Conservation (phyloP, 2,797 vertebrate species). For the Onychomys arenicola region DNA sequence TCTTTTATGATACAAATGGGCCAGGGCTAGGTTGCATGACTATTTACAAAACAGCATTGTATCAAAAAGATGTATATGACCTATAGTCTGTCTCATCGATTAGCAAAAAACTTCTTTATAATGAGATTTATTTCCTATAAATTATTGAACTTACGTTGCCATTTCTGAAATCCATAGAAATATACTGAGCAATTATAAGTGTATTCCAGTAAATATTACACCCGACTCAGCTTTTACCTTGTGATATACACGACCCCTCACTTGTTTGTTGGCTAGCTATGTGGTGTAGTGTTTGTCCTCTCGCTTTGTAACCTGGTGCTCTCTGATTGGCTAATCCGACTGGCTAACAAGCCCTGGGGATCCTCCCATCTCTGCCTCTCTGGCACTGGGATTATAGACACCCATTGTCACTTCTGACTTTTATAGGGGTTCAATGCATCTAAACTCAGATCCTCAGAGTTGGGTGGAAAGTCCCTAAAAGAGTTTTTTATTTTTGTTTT, state of each 20-base stretch:
- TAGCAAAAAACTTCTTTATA: slow-evolving; percentile 33
- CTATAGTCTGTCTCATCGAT: neutral
- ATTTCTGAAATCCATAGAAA: slow-evolving; percentile 20
- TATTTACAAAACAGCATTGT: neutral
- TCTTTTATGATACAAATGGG: neutral
- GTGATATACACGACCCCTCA: neutral
- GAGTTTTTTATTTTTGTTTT: too few relatives aligned
- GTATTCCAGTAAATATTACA: neutral
- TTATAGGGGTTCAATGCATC: neutral
- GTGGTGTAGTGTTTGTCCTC: neutral
- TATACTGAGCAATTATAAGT: neutral
- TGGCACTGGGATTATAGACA: neutral
- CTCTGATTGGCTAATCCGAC: neutral
- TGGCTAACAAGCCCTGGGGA: neutral
- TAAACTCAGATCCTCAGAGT: neutral
- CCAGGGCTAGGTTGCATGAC: neutral
- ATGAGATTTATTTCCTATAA: slow-evolving; percentile 39
- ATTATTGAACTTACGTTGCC: neutral
- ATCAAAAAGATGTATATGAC: slow-evolving; percentile 7
- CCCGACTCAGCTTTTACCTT: neutral
- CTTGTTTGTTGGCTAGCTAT: neutral
- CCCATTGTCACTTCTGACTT: too few relatives aligned
- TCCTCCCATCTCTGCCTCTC: neutral
- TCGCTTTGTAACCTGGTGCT: neutral
- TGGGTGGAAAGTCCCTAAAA: neutral